A percentile compares a stretch with the other conserved stretches of the same genome.
Evolutionary conservation across 2,797 vertebrate species (phyloP).

Genomic region (Apodemus agrarius): DNA sequence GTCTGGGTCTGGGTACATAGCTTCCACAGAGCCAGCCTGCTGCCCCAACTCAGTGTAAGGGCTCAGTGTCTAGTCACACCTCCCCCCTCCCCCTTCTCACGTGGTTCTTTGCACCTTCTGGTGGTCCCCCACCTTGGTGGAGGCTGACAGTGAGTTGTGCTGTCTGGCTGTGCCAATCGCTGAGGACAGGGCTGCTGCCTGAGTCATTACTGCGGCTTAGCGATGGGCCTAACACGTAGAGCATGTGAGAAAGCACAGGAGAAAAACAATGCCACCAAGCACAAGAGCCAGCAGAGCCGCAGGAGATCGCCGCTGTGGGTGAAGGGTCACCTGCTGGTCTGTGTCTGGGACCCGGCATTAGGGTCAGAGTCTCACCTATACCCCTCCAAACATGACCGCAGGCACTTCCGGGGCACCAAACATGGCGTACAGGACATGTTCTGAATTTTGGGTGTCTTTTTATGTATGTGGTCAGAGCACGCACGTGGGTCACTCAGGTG

Average conservation of each 20-base stretch:
- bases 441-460: not conserved
- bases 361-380: not conserved
- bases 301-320: fast-evolving
- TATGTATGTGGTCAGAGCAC: not conserved
- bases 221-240: too few relatives aligned
- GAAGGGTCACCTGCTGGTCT: too few relatives aligned
- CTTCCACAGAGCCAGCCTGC: too few relatives aligned
- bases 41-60: not conserved
- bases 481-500: not conserved
- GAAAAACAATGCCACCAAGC: not conserved
- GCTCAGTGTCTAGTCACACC: not conserved
- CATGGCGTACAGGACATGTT: not conserved
- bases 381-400: not conserved
- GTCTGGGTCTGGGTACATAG: too few relatives aligned
- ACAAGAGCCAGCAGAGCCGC: not conserved
- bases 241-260: not conserved
- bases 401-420: not conserved
- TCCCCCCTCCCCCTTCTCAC: not conserved
- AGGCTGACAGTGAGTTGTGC: not conserved
- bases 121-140: not conserved
- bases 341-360: not conserved
- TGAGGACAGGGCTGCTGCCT: not conserved
- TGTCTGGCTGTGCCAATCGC: not conserved
- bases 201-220: not conserved
- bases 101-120: not conserved